Percentiles rank a stretch among this genome's conserved stretches.
phyloP scores from a whole-genome alignment of 2,113 vertebrate species.

The Potamarius usumacintae region DNA sequence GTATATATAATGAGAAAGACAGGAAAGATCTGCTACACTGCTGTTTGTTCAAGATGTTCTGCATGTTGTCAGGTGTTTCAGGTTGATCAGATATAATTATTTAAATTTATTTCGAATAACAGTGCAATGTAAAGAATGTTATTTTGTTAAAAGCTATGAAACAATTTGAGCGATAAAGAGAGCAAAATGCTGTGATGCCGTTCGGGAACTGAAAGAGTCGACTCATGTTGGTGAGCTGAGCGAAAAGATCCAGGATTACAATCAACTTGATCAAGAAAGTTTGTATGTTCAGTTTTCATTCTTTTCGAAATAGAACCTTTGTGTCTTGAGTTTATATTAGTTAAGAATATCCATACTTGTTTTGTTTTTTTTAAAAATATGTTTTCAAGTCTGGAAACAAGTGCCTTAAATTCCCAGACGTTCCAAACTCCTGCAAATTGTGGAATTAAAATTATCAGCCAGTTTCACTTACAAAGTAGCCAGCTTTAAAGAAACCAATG shows the following conservation, averaged over 20 bases:
- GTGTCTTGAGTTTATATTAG: background rate
- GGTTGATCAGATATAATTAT: background rate
- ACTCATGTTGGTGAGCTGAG: background rate
- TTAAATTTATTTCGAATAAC: background rate
- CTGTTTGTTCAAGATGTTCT: background rate
- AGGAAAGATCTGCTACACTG: background rate
- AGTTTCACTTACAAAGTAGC: no score
- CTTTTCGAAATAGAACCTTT: background rate
- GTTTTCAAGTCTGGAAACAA: background rate
- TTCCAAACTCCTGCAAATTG: background rate
- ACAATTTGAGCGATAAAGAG: background rate
- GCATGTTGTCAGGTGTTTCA: background rate
- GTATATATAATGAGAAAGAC: no score
- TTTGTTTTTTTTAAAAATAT: background rate
- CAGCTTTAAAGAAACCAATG: background rate
- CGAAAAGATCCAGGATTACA: background rate
- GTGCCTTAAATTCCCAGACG: background rate
- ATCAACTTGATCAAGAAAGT: background rate
- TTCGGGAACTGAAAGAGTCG: background rate
- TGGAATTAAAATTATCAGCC: no score
- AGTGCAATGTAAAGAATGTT: background rate
- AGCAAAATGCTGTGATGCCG: background rate
- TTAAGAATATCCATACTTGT: background rate
- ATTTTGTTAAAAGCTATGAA: background rate
- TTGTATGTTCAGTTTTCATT: background rate